Evolutionary conservation across 2,888 invertebrate species (phyloP).

Genomic region (Allophyes oxyacanthae): DNA sequence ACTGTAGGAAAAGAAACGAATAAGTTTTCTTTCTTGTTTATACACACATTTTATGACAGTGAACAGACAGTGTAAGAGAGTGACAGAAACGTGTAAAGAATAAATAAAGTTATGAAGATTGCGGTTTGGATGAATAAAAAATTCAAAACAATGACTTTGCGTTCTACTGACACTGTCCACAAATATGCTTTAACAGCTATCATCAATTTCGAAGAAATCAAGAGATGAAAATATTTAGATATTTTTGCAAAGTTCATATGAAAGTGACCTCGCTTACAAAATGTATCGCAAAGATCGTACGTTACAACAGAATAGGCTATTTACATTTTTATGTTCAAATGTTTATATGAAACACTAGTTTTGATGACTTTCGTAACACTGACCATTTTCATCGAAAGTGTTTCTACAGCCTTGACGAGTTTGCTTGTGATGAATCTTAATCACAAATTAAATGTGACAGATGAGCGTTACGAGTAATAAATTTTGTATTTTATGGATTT

Average conservation of each 20-base stretch:
- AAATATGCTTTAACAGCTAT: not conserved
- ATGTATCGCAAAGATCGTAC: constrained; percentile 56
- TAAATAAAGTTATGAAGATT: not conserved
- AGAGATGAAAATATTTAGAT: constrained; percentile 4
- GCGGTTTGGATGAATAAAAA: not conserved
- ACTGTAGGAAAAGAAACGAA: constrained; percentile 66
- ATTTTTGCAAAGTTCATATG: constrained; percentile 26
- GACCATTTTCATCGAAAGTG: constrained; percentile 42
- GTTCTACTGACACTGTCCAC: not conserved
- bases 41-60: constrained; percentile 4
- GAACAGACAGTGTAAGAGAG: too few species aligned
- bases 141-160: not conserved
- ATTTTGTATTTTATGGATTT: constrained; percentile 21
- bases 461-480: constrained; percentile 19
- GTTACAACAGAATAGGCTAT: constrained; percentile 63
- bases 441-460: constrained; percentile 32
- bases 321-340: constrained; percentile 68
- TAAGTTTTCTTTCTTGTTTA: constrained; percentile 1
- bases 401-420: constrained; percentile 47
- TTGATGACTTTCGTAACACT: constrained; percentile 60
- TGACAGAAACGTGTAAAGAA: too few species aligned
- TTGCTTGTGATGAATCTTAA: constrained; percentile 36
- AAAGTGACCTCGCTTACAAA: constrained; percentile 61
- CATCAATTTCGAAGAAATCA: not conserved
- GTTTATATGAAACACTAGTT: constrained; percentile 50